phyloP scores from a whole-genome alignment of 2,888 invertebrate genomes.

The Liposcelis brunnea region DNA sequence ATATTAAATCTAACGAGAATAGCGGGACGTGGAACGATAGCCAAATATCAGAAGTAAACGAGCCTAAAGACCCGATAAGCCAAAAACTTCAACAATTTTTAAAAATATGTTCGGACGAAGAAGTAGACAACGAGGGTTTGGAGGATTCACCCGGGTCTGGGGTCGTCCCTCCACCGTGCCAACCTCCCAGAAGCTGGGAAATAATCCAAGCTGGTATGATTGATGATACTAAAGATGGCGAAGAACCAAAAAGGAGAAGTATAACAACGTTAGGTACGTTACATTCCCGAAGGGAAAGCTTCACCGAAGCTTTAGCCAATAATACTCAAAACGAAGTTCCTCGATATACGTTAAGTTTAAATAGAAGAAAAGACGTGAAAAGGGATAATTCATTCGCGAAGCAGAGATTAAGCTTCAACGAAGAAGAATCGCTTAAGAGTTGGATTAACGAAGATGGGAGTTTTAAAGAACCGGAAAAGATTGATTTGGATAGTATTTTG shows the following conservation, averaged over 20 bases:
- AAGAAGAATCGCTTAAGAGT: constrained; percentile 11
- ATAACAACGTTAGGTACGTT: constrained; percentile 18
- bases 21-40: constrained; percentile 17
- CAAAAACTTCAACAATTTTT: not conserved
- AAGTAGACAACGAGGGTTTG: constrained; percentile 14
- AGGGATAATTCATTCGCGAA: constrained; percentile 3
- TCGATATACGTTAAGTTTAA: constrained; percentile 6
- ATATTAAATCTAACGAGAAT: constrained; percentile 11
- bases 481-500: not conserved
- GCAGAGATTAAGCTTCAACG: constrained; percentile 12
- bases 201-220: constrained; percentile 22
- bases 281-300: constrained; percentile 17
- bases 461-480: not conserved
- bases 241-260: constrained; percentile 17
- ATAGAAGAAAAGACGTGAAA: constrained; percentile 4
- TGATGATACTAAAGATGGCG: constrained; percentile 15
- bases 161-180: constrained; percentile 22
- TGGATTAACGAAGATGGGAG: constrained; percentile 6
- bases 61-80: not conserved
- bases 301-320: constrained; percentile 13
- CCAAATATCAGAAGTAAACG: constrained; percentile 11
- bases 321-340: constrained; percentile 1
- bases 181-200: constrained; percentile 23
- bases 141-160: constrained; percentile 20
- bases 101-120: constrained; percentile 12